Evolutionary conservation across 2,797 vertebrate genomes (phyloP), one percentile per base, ranked within the genome.

Genomic region (Corythornis leucogaster): DNA sequence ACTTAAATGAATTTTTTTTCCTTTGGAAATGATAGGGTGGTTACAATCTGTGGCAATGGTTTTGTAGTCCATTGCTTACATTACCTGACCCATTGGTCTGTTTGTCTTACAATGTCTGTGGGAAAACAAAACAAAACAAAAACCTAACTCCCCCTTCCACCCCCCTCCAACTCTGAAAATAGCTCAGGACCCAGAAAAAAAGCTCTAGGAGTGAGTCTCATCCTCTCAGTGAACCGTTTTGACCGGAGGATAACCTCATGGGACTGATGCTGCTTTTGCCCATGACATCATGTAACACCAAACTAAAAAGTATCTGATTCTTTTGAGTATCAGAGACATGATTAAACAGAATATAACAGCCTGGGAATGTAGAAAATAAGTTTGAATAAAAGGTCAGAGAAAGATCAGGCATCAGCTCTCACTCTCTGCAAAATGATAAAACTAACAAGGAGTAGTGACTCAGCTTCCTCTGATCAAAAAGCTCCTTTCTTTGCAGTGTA

Each of bases 51-150:
- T 97, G 96, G 97, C 97, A 95, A 57, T 19, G 11, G 7, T 71
- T 92, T 95, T 80, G 31, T 48, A 54, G 83, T 80, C 92, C 96
- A 95, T 89, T 97, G 96, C 95, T 97, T 95, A 95, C 94, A 95
- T 96, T 97, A 97, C 96, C 97, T 97, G 96, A 97, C 96, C 96
- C 59, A 46, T 83, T 81, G 83, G 88, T 96, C 88, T 93, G 58
- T 94, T 97, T 96, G 85, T 94, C 89, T 95, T 92, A 89, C 8
- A 8, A 93, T 96, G 93, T 93, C 96, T 97, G 92, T 97, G 97
- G 96, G 96, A 94, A 97, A 92, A 92, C 92, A 96, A 95, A 96
- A 84, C 91, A 85, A 90, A 92, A 89, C 61, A 87, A 74, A 93
- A 91, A 30, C 18, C 3, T 57, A 66, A 26, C 5, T 58, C 31